A percentile compares a stretch with the other conserved stretches of the same genome.
Conservation (phyloP, 2,797 vertebrate species). For the Rhinophrynus dorsalis region DNA sequence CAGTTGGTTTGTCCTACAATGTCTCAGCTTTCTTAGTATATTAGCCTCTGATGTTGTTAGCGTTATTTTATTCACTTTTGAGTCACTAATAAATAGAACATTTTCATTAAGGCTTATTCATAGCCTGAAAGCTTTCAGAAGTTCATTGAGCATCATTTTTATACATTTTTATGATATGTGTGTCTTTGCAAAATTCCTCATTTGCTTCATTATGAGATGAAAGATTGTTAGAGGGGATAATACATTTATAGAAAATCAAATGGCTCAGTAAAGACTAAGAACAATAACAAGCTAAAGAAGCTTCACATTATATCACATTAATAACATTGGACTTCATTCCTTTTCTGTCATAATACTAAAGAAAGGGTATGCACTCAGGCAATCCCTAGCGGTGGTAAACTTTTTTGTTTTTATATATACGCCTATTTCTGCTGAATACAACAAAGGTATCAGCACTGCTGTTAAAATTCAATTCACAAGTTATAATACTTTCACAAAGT, state of each 20-base stretch:
- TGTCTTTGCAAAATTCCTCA: slow-evolving; percentile 9
- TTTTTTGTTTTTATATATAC: no score
- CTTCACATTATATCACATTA: not conserved
- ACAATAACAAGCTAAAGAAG: not conserved
- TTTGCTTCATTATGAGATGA: slow-evolving; percentile 18
- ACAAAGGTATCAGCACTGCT: no score
- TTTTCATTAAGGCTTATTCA: not conserved
- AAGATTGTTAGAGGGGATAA: slow-evolving; percentile 30
- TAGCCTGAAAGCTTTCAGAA: slow-evolving; percentile 5
- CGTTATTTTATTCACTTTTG: not conserved
- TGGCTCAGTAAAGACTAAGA: slow-evolving; percentile 18
- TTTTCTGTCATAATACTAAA: no score
- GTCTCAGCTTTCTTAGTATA: no score
- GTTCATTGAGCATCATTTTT: slow-evolving; percentile 11
- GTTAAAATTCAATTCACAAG: no score
- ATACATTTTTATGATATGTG: slow-evolving; percentile 21
- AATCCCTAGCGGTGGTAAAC: no score
- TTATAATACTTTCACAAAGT: no score
- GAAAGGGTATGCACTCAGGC: no score
- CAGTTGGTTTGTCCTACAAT: no score
- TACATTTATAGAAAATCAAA: slow-evolving; percentile 24
- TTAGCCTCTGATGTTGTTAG: no score
- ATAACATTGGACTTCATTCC: not conserved
- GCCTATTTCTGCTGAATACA: no score
- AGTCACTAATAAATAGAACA: not conserved